Percentiles rank a stretch among this genome's conserved stretches.
Conservation (phyloP, 2,888 invertebrate species). For the Ditula angustiorana region DNA sequence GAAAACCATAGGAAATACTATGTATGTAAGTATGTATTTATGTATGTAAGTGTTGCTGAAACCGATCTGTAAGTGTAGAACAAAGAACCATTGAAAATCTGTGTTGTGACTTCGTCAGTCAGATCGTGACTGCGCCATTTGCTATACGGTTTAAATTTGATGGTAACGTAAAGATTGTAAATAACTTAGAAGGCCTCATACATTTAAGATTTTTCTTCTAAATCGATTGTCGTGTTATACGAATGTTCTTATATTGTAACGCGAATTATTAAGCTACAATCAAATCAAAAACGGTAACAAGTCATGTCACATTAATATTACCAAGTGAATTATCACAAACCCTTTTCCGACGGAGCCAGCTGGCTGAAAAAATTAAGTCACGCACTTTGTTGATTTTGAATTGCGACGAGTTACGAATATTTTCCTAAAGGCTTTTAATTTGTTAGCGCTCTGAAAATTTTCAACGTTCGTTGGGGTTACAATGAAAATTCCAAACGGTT, state of each 20-base stretch:
- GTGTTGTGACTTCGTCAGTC: too few species aligned
- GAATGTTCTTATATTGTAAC: not conserved
- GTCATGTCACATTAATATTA: not conserved
- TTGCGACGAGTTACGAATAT: conserved; percentile 7
- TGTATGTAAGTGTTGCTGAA: too few species aligned
- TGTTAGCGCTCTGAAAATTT: conserved; percentile 20
- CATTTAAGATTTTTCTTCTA: not conserved
- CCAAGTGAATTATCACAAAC: not conserved
- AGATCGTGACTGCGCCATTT: too few species aligned
- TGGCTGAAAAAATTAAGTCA: not conserved
- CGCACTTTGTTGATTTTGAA: conserved; percentile 2
- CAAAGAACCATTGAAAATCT: too few species aligned
- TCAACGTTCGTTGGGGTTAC: conserved; percentile 8
- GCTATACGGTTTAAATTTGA: too few species aligned
- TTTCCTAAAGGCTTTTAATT: conserved; percentile 24
- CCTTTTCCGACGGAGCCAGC: not conserved
- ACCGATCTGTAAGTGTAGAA: too few species aligned
- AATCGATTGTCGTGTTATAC: not conserved
- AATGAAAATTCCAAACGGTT: conserved; percentile 21
- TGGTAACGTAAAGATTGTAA: too few species aligned
- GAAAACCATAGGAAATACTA: conserved; percentile 7
- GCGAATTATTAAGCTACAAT: not conserved
- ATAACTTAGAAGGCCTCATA: too few species aligned
- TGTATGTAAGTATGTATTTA: too few species aligned
- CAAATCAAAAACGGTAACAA: not conserved